phyloP scores from a whole-genome alignment of 2,797 vertebrate species.

The Danionella dracula region DNA sequence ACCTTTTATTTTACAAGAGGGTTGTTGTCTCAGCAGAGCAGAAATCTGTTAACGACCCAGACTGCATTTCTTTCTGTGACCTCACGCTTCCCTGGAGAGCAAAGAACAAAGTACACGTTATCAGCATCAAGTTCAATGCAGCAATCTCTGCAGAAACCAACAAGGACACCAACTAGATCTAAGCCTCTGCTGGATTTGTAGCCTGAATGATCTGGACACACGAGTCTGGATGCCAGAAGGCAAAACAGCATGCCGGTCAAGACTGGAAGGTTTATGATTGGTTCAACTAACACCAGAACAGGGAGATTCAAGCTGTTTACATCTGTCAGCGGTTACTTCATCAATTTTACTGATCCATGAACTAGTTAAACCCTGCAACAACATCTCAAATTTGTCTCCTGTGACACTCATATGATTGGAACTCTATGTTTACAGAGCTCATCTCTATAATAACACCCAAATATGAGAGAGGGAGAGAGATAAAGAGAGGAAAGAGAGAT shows the following conservation, averaged over 20 bases:
- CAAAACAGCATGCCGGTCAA: neutral
- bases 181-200: neutral
- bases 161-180: neutral
- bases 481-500: too few relatives aligned
- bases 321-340: neutral
- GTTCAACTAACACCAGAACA: neutral
- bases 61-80: conserved; percentile 30
- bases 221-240: neutral
- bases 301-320: neutral
- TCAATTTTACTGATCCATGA: neutral
- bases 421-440: too few relatives aligned
- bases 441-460: too few relatives aligned
- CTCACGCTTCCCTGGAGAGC: conserved; percentile 28
- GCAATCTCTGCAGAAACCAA: conserved; percentile 19
- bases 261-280: neutral
- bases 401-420: neutral
- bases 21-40: conserved; percentile 14
- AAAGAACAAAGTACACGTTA: conserved; percentile 23
- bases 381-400: neutral
- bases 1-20: conserved; percentile 9
- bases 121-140: conserved; percentile 35
- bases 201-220: neutral
- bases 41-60: conserved; percentile 32
- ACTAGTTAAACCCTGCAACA: too few relatives aligned
- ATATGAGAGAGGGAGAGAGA: too few relatives aligned